Base-by-base conservation (phyloP, 1,140 invertebrate genomes). In the Antheraea mylitta region DNA sequence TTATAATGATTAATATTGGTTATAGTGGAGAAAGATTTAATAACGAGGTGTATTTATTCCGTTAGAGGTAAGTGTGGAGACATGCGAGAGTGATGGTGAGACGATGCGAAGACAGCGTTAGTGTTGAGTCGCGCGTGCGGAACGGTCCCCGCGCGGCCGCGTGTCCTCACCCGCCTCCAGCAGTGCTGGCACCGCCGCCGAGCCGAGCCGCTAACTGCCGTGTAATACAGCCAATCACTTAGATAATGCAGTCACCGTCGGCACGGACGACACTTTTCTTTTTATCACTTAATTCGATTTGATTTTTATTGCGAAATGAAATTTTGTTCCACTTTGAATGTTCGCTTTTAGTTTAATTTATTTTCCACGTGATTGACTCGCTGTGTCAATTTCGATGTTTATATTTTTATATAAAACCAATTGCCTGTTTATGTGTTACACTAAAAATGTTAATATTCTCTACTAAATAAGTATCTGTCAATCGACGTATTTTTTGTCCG, bases 121-220 rank as follows among this genome's bases (percentile, higher is more conserved):
- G 64, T n/a, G 18, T 11, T 18, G 19, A 22, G 45, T 67, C 69
- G 71, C 71, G 67, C 74, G 70, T 70, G 71, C 74, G 74, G 66
- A 70, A 70, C 74, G 61, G 58, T n/a, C 22, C 16, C 45, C 45
- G 53, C 45, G 16, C 16, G 45, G 7, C 45, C 45, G 53, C 45
- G 16, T 53, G 45, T 53, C 45, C 0, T 13, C 11, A 37, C 37
- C 13, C 63, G 66, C 64, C 70, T 58, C 66, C 66, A 1, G 22
- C 72, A 74, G n/a, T n/a, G 48, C 65, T 18, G 66, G 61, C 58
- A 60, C 18, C 61, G 48, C 58, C 67, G 59, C 45, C n/a, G n/a
- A n/a, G n/a, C n/a, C n/a, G n/a, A n/a, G n/a, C n/a, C 42, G 45
- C 60, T 61, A 61, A 61, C 60, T 30, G 19, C 64, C 64, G 64